Base-by-base conservation (phyloP, 2,888 invertebrate genomes). In the Erebia aethiops region DNA sequence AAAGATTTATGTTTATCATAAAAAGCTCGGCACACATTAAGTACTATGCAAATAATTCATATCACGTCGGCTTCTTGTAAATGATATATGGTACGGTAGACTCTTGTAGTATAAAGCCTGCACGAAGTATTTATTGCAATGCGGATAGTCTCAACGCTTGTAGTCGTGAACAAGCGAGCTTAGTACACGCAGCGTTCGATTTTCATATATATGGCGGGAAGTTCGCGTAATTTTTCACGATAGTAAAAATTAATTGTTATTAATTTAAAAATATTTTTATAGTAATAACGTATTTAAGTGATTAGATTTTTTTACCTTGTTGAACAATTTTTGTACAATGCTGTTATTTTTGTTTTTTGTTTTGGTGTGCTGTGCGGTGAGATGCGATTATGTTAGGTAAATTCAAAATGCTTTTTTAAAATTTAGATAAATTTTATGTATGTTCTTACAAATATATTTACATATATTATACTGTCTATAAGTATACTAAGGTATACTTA, bases 331-430 rank as follows among this genome's bases (percentile, higher is more conserved):
- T 61, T 68, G 70, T 61, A 76, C 56, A 51, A 80, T 80, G 79
- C 76, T 75, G 70, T 73, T 78, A 60, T 74, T 77, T 8, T 69
- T 78, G 72, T 81, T 88, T 75, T 75, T 89, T 51, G 73, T 89
- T 78, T 81, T 91, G 78, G 84, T 84, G 78, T 84, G 84, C 70
- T 88, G 81, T 77, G 85, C 87, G 67, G 90, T 86, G n/a, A 85
- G 81, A 71, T 87, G 89, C 76, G 87, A 89, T 77, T 85, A 87
- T 74, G 81, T 84, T 46, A 86, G 87, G 90, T 91, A 80, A 61
- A 61, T 43, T 35, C 3, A 43, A 43, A 16, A 43, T 1, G 10
- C 10, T 16, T 10, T 54, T 54, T 18, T 10, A 11, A 16, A 21
- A 14, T 10, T 14, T 13, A 57, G 14, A 46, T 46, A 26, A 35